These are phyloP conservation scores for Eutrigla gurnardus DNA, from an alignment of 2,797 vertebrate genomes.

Conservation along the genomic window DNA sequence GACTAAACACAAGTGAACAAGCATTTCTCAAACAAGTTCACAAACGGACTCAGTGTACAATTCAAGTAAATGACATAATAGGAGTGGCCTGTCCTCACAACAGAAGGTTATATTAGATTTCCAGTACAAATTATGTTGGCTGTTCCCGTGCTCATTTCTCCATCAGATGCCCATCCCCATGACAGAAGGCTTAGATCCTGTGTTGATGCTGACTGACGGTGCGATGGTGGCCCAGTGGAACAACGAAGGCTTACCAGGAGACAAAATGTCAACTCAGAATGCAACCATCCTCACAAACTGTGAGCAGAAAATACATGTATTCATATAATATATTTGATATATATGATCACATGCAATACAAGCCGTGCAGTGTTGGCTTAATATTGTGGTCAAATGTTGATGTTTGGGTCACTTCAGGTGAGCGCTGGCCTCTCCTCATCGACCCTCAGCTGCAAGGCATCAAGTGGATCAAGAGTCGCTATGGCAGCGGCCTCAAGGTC, in stretches of 20 bases:
- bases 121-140: too few relatives aligned
- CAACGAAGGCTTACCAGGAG: conserved; percentile 85
- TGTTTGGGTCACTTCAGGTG: conserved; percentile 61
- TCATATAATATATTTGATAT: background rate
- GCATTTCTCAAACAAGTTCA: background rate
- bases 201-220: conserved; percentile 81
- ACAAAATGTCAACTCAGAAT: conserved; percentile 85
- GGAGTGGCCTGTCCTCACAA: background rate
- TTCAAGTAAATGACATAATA: background rate
- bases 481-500: conserved; percentile 81
- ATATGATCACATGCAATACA: background rate
- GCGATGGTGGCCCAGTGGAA: conserved; percentile 86
- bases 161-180: conserved; percentile 81
- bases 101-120: background rate
- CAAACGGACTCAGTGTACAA: background rate
- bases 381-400: background rate
- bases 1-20: background rate
- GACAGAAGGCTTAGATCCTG: conserved; percentile 83
- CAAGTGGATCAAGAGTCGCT: conserved; percentile 87
- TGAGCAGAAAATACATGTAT: conserved; percentile 43
- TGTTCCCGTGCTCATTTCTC: conserved; percentile 2
- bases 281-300: conserved; percentile 82
- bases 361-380: background rate
- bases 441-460: conserved; percentile 86
- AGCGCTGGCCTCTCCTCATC: conserved; percentile 85